Evolutionary conservation across 1,140 invertebrate species (phyloP).

Genomic region (Hesperophylax magnus): DNA sequence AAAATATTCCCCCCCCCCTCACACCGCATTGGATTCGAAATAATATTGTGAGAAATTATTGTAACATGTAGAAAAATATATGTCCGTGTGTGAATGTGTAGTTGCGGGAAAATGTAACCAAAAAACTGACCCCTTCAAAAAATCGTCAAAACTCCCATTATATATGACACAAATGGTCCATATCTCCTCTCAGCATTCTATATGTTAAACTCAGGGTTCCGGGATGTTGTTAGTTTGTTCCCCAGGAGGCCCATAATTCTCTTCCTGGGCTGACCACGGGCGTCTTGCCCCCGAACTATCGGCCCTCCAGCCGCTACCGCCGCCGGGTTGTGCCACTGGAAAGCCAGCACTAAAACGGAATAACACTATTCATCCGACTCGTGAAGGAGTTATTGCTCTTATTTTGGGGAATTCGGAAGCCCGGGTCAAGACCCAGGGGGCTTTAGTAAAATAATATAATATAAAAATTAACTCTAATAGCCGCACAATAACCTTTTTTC

Average conservation of each 20-base stretch:
- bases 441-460: no score
- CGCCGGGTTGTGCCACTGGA: neutral
- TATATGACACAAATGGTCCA: constrained; percentile 27
- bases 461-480: no score
- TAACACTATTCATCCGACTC: constrained; percentile 25
- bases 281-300: constrained; percentile 51
- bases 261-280: constrained; percentile 53
- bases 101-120: no score
- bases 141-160: neutral
- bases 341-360: neutral
- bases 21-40: no score
- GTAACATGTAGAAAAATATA: no score
- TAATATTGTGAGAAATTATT: no score
- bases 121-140: neutral
- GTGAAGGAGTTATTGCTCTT: constrained; percentile 28
- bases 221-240: constrained; percentile 16
- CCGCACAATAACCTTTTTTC: no score
- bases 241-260: constrained; percentile 53
- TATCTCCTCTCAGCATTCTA: constrained; percentile 27
- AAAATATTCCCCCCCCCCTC: no score
- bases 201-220: constrained; percentile 52
- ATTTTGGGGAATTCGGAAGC: neutral
- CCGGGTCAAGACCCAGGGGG: neutral
- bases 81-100: no score
- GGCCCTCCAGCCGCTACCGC: constrained; percentile 12